Evolutionary conservation across 2,888 invertebrate species (phyloP).

Genomic region (Scrobipalpa atriplicella): DNA sequence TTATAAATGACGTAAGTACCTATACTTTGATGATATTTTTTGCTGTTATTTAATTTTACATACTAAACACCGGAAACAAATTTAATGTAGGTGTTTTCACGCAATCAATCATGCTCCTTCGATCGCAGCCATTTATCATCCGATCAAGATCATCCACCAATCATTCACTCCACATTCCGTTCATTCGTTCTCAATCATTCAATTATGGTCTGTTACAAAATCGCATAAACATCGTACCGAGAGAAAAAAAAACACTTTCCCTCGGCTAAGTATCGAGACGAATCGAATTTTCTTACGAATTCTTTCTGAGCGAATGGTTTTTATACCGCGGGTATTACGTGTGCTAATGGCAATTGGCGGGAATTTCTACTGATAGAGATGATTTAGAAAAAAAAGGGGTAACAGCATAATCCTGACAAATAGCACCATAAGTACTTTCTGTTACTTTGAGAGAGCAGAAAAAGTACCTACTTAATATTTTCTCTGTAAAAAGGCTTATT

Average conservation of each 20-base stretch:
- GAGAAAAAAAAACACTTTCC: slow-evolving; percentile 50
- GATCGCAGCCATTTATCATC: background rate
- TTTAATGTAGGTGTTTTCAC: background rate
- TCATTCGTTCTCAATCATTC: slow-evolving; percentile 26
- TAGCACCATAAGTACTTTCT: too few relatives aligned
- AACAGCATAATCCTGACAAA: too few relatives aligned
- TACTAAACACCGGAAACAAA: background rate
- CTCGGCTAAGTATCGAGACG: slow-evolving; percentile 44
- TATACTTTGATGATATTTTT: too few relatives aligned
- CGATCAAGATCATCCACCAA: background rate
- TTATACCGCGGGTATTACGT: slow-evolving; percentile 33
- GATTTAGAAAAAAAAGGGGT: background rate
- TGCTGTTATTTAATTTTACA: background rate
- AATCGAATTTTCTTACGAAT: slow-evolving; percentile 51
- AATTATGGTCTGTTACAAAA: slow-evolving; percentile 30
- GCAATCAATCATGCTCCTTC: background rate
- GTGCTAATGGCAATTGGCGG: slow-evolving; percentile 27
- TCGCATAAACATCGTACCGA: slow-evolving; percentile 20
- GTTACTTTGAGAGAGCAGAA: too few relatives aligned
- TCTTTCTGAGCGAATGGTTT: slow-evolving; percentile 38
- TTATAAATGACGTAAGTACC: too few relatives aligned
- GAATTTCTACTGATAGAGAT: background rate
- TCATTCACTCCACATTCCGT: slow-evolving; percentile 18
- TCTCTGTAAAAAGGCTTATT: too few relatives aligned
- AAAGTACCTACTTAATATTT: too few relatives aligned